A percentile compares a stretch with the other conserved stretches of the same genome.
These are phyloP conservation scores for Chiloscyllium punctatum DNA, from an alignment of 2,797 vertebrate genomes.

Conservation along the genomic window DNA sequence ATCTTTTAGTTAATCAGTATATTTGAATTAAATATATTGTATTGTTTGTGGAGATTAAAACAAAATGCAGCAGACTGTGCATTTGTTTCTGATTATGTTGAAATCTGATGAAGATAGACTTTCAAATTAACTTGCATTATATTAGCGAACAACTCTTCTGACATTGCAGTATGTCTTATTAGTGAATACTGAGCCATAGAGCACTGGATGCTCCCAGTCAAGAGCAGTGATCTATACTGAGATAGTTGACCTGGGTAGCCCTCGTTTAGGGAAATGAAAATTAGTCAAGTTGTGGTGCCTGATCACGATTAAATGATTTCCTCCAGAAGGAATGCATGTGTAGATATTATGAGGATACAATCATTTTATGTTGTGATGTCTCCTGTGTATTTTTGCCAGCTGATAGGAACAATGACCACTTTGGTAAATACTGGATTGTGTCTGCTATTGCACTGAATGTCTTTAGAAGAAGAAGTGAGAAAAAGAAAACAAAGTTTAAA, in stretches of 20 bases:
- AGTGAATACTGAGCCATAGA: neutral
- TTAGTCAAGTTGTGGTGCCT: neutral
- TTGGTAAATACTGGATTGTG: neutral
- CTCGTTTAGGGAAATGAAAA: neutral
- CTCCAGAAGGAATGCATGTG: neutral
- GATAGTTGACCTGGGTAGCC: neutral
- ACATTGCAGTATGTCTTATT: neutral
- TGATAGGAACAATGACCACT: neutral
- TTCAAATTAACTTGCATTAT: neutral
- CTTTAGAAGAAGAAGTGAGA: neutral
- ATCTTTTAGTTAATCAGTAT: neutral
- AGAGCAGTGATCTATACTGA: neutral
- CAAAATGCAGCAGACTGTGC: neutral
- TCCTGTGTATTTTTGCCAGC: neutral
- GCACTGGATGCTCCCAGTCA: neutral
- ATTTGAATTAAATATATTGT: neutral
- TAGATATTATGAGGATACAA: neutral
- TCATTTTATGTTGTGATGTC: neutral
- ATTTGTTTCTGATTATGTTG: conserved; percentile 25
- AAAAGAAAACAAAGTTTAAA: neutral
- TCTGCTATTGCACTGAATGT: neutral
- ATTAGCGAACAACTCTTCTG: neutral
- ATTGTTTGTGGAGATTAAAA: neutral
- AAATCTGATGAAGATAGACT: neutral
- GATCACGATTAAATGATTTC: neutral